Base-by-base conservation (phyloP, 2,888 invertebrate species). In the Endotricha flammealis region DNA sequence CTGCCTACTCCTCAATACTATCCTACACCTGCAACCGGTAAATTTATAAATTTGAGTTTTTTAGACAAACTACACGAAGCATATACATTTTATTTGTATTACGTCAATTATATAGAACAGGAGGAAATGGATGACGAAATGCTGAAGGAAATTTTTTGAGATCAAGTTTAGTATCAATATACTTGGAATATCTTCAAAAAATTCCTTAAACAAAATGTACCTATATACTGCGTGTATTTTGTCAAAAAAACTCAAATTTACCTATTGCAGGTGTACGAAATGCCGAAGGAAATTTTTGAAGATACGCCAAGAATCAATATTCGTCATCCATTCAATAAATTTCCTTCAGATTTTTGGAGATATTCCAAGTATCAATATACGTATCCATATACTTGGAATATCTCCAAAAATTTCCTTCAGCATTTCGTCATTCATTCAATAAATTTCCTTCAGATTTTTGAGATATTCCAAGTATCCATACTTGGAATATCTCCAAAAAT, bases 251-350 rank as follows among this genome's bases (percentile, higher is more conserved):
- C 38, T 38, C 2, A 41, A 10, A 4, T 41, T 32, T 39, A 13
- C 41, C 38, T 1, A 29, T 17, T 9, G 22, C 1, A 1, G 29
- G 9, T 0, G n/a, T n/a, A n/a, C n/a, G n/a, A n/a, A n/a, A n/a
- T n/a, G n/a, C n/a, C n/a, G n/a, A n/a, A n/a, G 46, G 46, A 10
- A 39, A 31, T 7, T 39, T n/a, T 2, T 40, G 6, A 6, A 32
- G n/a, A n/a, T n/a, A n/a, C n/a, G n/a, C n/a, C n/a, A n/a, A n/a
- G n/a, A 46, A 38, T 70, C 68, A 4, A 75, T 45, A 22, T 61
- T 64, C 1, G 52, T 37, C 5, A 39, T 38, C 11, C 66, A 38
- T 17, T 58, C 53, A 3, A 23, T 32, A n/a, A n/a, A n/a, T n/a
- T n/a, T n/a, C n/a, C n/a, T n/a, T n/a, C n/a, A n/a, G n/a, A n/a